Evolutionary conservation across 2,113 vertebrate genomes (phyloP).

Genomic region (Micronisus gabar): DNA sequence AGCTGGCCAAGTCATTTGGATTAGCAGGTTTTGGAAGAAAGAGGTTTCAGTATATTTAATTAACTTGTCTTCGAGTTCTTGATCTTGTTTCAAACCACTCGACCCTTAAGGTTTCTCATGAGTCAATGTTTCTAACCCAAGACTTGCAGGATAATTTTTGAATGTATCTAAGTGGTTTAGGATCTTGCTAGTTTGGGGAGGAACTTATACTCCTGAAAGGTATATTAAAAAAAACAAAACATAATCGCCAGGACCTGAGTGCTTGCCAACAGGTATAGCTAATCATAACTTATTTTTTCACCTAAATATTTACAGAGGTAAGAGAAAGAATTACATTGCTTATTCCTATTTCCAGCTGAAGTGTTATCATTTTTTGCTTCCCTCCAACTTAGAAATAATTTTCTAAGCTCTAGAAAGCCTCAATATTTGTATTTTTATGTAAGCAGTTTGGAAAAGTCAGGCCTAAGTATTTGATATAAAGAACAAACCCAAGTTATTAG

Average conservation of each 20-base stretch:
- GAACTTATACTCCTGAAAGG: neutral
- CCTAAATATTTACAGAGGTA: neutral
- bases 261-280: neutral
- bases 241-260: neutral
- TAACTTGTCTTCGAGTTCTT: constrained; percentile 1
- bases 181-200: neutral
- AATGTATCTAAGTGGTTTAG: neutral
- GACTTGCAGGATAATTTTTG: neutral
- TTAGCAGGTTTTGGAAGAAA: constrained; percentile 15
- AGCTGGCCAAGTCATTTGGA: neutral
- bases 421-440: neutral
- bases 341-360: neutral
- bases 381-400: neutral
- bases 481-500: neutral
- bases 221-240: too few species aligned
- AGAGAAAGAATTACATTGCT: neutral
- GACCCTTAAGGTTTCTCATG: neutral
- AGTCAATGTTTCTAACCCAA: neutral
- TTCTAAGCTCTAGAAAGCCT: neutral
- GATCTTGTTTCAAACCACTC: constrained; percentile 23
- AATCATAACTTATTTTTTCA: neutral
- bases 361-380: neutral
- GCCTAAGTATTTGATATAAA: neutral
- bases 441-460: neutral
- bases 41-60: neutral